Base-by-base conservation (phyloP, 2,113 vertebrate genomes). In the Xenus cinereus region DNA sequence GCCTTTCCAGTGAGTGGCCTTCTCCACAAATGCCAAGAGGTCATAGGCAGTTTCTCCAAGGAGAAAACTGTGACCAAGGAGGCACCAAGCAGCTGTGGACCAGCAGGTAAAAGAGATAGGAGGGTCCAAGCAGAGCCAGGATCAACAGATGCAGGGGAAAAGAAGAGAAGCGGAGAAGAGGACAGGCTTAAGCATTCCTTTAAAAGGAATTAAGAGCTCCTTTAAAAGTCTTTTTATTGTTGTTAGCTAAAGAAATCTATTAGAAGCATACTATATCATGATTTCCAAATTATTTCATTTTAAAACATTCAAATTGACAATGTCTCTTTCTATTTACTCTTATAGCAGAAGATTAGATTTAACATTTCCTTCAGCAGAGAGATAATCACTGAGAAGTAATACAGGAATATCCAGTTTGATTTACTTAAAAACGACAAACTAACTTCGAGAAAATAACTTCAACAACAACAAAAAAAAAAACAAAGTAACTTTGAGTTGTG, bases 351-450 rank as follows among this genome's bases (percentile, higher is more conserved):
- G 54, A 96, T 68, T 17, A 88, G 26, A 81, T 62, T 22, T 83
- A 87, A 84, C 48, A 5, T 95, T 82, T 91, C 59, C 68, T 84
- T 95, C 87, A 81, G 60, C 56, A 75, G 73, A 59, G 53, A 64
- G 37, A 92, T 28, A 69, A 92, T 64, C 68, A 84, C 85, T 22
- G 60, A 94, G 68, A 75, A 89, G 56, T 43, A 94, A 81, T 18
- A 71, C 33, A 72, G 33, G 73, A 93, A 92, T 45, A 96, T 15
- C 17, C 35, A 84, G 24, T 82, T 60, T 87, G 85, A 95, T 90
- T 89, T 96, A 96, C 48, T 53, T 84, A 33, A 90, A 94, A 92
- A 88, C 76, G 11, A 93, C 84, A 93, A 91, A 91, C 41, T 91
- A 93, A 80, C 66, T 81, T 84, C 90, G 56, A 68, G 21, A 64